A percentile compares a stretch with the other conserved stretches of the same genome.
phyloP scores from a whole-genome alignment of 1,140 invertebrate genomes.

The Drosophila quadrilineata region DNA sequence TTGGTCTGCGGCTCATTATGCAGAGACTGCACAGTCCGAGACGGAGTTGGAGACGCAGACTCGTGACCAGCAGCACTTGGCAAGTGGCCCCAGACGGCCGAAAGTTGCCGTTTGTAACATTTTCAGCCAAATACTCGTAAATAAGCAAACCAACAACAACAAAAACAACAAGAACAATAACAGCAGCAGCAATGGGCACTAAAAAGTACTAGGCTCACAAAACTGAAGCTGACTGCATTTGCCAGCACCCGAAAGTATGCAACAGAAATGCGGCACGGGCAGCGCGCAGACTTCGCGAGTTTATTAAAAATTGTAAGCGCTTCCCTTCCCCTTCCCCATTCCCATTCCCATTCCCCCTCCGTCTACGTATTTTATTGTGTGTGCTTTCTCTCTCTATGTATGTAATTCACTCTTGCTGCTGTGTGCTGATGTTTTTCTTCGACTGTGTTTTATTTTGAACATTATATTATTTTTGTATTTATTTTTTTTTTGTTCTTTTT shows the following conservation, averaged over 20 bases:
- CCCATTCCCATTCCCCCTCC: slow-evolving; percentile 6
- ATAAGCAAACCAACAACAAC: slow-evolving; percentile 48
- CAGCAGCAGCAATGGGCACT: no score
- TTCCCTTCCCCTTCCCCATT: slow-evolving; percentile 14
- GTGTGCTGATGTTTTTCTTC: slow-evolving; percentile 26
- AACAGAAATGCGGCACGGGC: slow-evolving; percentile 38
- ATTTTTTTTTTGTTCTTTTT: no score
- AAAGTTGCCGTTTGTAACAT: slow-evolving; percentile 60
- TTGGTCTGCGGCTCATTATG: slow-evolving; percentile 69
- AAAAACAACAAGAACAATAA: no score
- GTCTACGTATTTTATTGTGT: slow-evolving; percentile 55
- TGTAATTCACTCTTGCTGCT: slow-evolving; percentile 15
- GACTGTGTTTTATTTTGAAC: no score
- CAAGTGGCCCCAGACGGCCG: slow-evolving; percentile 48
- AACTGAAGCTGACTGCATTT: slow-evolving; percentile 19
- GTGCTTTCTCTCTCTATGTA: slow-evolving; percentile 47
- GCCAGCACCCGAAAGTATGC: slow-evolving; percentile 53
- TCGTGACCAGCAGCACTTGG: slow-evolving; percentile 51
- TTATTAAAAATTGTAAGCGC: slow-evolving; percentile 72
- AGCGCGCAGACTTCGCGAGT: slow-evolving; percentile 51
- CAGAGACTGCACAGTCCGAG: no score
- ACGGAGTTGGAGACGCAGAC: not conserved
- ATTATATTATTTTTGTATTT: slow-evolving; percentile 22
- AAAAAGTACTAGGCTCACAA: not conserved
- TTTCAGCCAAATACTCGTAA: slow-evolving; percentile 68